Evolutionary conservation across 1,140 invertebrate genomes (phyloP).

Genomic region (Drosophila micromelanica): DNA sequence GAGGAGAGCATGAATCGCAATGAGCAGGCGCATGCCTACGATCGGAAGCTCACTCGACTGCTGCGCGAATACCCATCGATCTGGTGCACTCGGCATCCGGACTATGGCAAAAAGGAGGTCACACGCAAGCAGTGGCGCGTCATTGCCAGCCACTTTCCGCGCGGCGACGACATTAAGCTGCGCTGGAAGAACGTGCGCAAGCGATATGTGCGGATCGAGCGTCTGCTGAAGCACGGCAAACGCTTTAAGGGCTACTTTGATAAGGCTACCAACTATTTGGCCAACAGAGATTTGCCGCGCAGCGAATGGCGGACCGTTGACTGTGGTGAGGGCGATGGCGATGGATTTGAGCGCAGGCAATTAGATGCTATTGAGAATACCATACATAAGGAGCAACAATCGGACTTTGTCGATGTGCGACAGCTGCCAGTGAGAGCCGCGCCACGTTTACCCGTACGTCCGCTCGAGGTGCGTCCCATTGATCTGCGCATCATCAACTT

Average conservation of each 20-base stretch:
- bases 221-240: conserved; percentile 66
- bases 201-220: conserved; percentile 73
- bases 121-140: conserved; percentile 76
- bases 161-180: conserved; percentile 71
- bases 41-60: conserved; percentile 71
- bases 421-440: conserved; percentile 7
- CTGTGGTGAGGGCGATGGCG: conserved; percentile 76
- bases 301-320: conserved; percentile 68
- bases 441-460: conserved; percentile 38
- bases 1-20: conserved; percentile 79
- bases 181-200: conserved; percentile 81
- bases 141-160: conserved; percentile 73
- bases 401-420: conserved; percentile 3
- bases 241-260: conserved; percentile 82
- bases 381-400: conserved; percentile 32
- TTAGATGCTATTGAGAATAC: conserved; percentile 72
- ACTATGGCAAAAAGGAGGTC: conserved; percentile 77
- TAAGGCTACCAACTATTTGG: conserved; percentile 78
- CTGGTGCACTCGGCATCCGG: conserved; percentile 76
- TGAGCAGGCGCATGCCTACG: conserved; percentile 75
- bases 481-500: conserved; percentile 79
- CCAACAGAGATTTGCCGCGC: conserved; percentile 65
- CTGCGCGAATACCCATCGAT: conserved; percentile 76
- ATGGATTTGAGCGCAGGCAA: conserved; percentile 67
- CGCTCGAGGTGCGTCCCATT: conserved; percentile 64